A percentile compares a stretch with the other conserved stretches of the same genome.
Conservation (phyloP, 1,140 invertebrate species). For the Papilio polytes region DNA sequence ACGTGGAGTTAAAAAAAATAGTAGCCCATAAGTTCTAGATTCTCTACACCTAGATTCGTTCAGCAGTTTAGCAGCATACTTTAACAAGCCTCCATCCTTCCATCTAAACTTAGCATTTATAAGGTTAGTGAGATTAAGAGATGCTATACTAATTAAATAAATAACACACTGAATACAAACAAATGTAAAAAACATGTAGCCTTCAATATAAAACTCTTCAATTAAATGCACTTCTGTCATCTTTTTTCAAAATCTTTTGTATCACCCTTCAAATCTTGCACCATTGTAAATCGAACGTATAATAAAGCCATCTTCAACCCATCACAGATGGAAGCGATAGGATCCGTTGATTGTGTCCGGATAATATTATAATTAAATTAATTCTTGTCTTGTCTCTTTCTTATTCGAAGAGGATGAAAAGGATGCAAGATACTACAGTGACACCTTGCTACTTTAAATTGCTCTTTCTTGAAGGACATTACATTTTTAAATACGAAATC, state of each 20-base stretch:
- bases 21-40: too few relatives aligned
- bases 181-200: background rate
- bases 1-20: too few relatives aligned
- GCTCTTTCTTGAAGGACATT: background rate
- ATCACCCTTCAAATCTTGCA: constrained; percentile 44
- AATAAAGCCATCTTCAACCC: constrained; percentile 45
- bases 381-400: constrained; percentile 58
- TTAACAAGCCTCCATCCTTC: too few relatives aligned
- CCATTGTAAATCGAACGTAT: constrained; percentile 47
- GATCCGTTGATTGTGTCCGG: constrained; percentile 56
- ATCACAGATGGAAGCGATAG: constrained; percentile 68
- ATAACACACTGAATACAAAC: too few relatives aligned
- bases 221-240: background rate
- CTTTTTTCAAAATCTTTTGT: constrained; percentile 20
- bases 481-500: background rate
- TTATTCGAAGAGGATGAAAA: constrained; percentile 45
- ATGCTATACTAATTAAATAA: too few relatives aligned
- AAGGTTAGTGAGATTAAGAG: too few relatives aligned
- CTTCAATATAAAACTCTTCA: background rate
- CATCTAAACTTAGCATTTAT: too few relatives aligned
- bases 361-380: constrained; percentile 75
- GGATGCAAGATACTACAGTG: constrained; percentile 39
- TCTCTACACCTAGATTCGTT: too few relatives aligned
- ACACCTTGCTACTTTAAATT: constrained; percentile 53
- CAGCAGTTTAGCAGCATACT: too few relatives aligned